phyloP scores from a whole-genome alignment of 23 tunicate species.

The Trididemnum nubilum region DNA sequence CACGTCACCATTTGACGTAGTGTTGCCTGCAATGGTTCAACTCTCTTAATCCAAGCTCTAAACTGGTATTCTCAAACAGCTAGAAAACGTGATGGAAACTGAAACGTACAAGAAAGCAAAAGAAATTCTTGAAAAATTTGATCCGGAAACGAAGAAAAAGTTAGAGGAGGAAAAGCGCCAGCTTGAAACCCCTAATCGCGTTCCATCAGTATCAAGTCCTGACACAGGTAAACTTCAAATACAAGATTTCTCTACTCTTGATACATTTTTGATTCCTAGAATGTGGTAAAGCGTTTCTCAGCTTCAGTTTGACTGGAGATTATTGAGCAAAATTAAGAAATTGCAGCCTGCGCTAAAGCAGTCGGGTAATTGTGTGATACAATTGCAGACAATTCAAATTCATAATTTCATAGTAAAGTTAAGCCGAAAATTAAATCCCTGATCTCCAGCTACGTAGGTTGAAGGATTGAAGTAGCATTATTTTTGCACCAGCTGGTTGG shows the following conservation, averaged over 20 bases:
- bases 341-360: too few relatives aligned
- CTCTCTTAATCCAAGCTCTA: too few relatives aligned
- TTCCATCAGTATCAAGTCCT: slow-evolving; percentile 21
- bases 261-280: neutral
- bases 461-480: neutral
- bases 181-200: slow-evolving; percentile 37
- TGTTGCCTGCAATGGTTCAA: too few relatives aligned
- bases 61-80: too few relatives aligned
- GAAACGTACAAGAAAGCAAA: slow-evolving; percentile 98
- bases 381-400: too few relatives aligned
- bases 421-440: neutral
- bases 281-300: too few relatives aligned
- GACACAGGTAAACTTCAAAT: slow-evolving; percentile 29
- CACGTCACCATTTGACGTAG: too few relatives aligned
- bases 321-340: too few relatives aligned
- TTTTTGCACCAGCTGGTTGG: neutral
- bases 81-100: slow-evolving; percentile 99
- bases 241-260: neutral
- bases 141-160: slow-evolving; percentile 94
- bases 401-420: too few relatives aligned
- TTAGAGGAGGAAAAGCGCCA: slow-evolving; percentile 72
- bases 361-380: too few relatives aligned
- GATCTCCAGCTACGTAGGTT: too few relatives aligned
- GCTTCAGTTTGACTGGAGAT: too few relatives aligned
- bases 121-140: slow-evolving; percentile 91